These are phyloP conservation scores for Hanleya hanleyi DNA, from an alignment of 2,888 invertebrate genomes.

Conservation along the genomic window DNA sequence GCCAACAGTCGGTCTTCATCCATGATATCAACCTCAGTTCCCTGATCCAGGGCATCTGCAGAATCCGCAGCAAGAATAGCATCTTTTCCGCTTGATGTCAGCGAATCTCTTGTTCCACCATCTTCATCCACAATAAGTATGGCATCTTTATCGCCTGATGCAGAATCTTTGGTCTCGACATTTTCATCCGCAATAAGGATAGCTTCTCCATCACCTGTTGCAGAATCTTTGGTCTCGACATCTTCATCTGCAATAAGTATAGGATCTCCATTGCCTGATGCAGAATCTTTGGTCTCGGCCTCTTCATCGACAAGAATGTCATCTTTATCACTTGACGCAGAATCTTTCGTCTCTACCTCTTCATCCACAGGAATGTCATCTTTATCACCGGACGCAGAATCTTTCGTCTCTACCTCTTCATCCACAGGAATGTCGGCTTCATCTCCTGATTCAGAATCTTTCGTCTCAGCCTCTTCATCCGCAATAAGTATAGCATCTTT, in stretches of 20 bases:
- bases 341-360: slow-evolving; percentile 5
- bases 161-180: neutral
- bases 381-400: neutral
- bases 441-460: neutral
- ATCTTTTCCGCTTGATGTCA: neutral
- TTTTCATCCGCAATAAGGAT: slow-evolving; percentile 2
- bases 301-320: neutral
- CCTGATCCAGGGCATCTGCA: neutral
- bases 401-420: slow-evolving; percentile 11
- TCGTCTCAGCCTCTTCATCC: neutral
- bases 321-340: neutral
- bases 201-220: neutral
- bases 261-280: neutral
- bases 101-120: slow-evolving; percentile 1
- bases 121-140: neutral
- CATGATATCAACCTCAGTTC: neutral
- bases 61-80: neutral
- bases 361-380: slow-evolving; percentile 1
- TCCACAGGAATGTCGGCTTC: neutral
- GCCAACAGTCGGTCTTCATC: neutral
- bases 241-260: neutral
- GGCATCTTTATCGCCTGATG: neutral
- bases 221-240: neutral
- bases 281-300: no score
- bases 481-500: neutral